Conservation (phyloP, 2,113 vertebrate genomes). For the Hoplias malabaricus region DNA sequence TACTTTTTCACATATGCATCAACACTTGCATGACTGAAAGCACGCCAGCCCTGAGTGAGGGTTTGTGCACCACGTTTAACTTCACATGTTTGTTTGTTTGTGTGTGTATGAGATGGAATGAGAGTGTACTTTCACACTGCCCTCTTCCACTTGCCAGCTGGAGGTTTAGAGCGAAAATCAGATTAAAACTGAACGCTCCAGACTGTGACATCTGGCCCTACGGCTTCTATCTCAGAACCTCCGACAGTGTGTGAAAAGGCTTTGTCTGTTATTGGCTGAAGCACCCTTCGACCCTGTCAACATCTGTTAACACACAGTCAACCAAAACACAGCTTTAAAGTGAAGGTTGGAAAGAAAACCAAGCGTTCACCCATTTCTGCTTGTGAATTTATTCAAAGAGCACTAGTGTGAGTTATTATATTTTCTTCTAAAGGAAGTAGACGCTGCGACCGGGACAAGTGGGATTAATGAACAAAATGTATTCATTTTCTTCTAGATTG, state of each 20-base stretch:
- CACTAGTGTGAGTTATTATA: too few species aligned
- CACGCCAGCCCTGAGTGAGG: conserved; percentile 44
- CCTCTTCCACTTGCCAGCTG: conserved; percentile 35
- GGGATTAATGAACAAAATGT: too few species aligned
- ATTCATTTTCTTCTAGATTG: too few species aligned
- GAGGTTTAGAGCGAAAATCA: conserved; percentile 52
- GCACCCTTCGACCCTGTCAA: conserved; percentile 3
- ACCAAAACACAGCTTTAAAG: background rate
- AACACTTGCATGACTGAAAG: conserved; percentile 16
- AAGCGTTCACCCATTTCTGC: too few species aligned
- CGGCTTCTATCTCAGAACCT: conserved; percentile 6
- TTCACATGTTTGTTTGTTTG: conserved; percentile 9
- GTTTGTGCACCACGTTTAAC: background rate
- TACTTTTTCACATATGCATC: too few species aligned
- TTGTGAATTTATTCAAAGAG: too few species aligned
- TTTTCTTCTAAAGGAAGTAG: too few species aligned
- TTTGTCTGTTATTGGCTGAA: conserved; percentile 10
- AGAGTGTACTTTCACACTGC: conserved; percentile 1
- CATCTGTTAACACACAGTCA: conserved; percentile 13
- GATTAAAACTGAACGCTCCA: conserved; percentile 51
- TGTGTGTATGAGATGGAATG: background rate
- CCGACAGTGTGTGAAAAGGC: conserved; percentile 34
- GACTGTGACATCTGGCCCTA: conserved; percentile 52
- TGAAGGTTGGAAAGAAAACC: too few species aligned
- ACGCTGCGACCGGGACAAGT: too few species aligned